These are phyloP conservation scores for Recurvirostra avosetta DNA, from an alignment of 2,113 vertebrate species.

Conservation along the genomic window DNA sequence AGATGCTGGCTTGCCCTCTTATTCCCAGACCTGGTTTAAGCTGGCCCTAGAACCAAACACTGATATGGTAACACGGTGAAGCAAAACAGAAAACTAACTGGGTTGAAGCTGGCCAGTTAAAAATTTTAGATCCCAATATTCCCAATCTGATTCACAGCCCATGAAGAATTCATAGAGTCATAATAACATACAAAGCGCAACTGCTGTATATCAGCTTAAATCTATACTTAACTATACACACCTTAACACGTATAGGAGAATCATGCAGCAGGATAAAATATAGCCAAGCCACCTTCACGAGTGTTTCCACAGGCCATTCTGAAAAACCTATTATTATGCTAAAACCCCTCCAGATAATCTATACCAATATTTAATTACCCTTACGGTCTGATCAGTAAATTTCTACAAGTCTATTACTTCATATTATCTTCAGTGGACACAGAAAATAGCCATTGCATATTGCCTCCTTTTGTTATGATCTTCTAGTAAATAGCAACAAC, in stretches of 20 bases:
- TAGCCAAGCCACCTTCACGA: neutral
- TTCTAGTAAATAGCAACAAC: neutral
- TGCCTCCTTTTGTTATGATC: neutral
- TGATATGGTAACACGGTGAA: neutral
- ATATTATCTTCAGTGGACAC: neutral
- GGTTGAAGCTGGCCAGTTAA: neutral
- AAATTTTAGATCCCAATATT: neutral
- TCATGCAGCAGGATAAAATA: neutral
- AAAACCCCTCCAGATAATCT: neutral
- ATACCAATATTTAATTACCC: neutral
- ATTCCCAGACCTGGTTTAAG: neutral
- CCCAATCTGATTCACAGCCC: neutral
- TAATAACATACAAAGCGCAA: neutral
- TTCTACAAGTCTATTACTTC: neutral
- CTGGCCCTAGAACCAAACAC: neutral
- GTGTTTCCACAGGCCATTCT: neutral
- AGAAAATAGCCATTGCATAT: neutral
- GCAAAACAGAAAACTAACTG: neutral
- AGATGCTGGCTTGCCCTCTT: neutral
- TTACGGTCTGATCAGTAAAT: neutral
- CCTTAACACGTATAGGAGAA: no score
- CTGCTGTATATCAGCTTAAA: neutral
- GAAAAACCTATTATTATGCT: neutral
- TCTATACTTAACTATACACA: neutral
- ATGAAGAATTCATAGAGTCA: neutral